Conservation (phyloP, 2,888 invertebrate genomes). For the Drosophila lacicola region DNA sequence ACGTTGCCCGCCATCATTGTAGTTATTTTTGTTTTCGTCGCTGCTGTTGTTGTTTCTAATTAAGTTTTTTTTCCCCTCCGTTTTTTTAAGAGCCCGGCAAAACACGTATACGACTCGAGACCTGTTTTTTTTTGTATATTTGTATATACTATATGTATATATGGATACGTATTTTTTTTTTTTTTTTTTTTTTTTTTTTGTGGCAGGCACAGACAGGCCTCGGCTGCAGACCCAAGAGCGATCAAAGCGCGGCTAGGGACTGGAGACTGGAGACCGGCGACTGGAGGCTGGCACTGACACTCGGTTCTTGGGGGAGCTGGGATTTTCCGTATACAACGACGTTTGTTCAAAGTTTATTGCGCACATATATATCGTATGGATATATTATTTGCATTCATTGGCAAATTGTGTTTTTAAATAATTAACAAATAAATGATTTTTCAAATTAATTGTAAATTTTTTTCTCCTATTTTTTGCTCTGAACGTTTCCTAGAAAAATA, state of each 20-base stretch:
- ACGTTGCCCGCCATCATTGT: constrained; percentile 27
- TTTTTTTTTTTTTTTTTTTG: constrained; percentile 1
- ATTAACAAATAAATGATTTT: constrained; percentile 61
- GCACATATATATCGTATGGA: constrained; percentile 14
- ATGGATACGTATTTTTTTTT: not conserved
- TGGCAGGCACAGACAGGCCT: constrained; percentile 13
- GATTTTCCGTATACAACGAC: constrained; percentile 43
- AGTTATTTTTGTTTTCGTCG: constrained; percentile 12
- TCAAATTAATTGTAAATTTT: constrained; percentile 11
- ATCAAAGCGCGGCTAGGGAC: constrained; percentile 24
- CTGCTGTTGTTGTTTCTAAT: constrained; percentile 47
- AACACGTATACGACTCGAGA: constrained; percentile 35
- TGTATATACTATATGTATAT: not conserved
- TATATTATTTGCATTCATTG: constrained; percentile 39
- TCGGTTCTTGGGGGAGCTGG: constrained; percentile 27
- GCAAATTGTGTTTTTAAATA: constrained; percentile 61
- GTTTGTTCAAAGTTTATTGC: constrained; percentile 18
- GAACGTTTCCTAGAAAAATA: constrained; percentile 19
- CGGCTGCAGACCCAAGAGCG: constrained; percentile 15
- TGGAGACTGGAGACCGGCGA: not conserved
- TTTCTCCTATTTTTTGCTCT: not conserved
- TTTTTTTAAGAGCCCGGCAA: constrained; percentile 21
- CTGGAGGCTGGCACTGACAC: not conserved
- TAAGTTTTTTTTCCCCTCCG: constrained; percentile 24
- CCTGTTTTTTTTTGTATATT: constrained; percentile 36